Evolutionary conservation across 2,888 invertebrate species (phyloP).

Genomic region (Theretra japonica): DNA sequence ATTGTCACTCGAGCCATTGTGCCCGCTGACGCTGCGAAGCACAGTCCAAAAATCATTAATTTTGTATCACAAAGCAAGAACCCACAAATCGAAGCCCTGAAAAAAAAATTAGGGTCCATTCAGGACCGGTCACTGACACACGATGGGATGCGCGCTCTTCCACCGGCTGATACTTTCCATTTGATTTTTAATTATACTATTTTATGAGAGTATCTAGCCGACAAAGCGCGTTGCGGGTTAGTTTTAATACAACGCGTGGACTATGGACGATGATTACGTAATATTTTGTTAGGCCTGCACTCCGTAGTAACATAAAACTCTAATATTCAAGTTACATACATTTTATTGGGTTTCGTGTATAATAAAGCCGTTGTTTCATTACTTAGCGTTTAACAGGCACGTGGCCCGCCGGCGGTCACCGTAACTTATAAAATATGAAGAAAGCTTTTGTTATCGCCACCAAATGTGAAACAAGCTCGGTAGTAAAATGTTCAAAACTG

Average conservation of each 20-base stretch:
- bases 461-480: slow-evolving; percentile 50
- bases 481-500: slow-evolving; percentile 58
- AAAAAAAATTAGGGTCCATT: slow-evolving; percentile 77
- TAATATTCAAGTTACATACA: slow-evolving; percentile 33
- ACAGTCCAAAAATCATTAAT: slow-evolving; percentile 84
- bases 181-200: slow-evolving; percentile 73
- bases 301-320: slow-evolving; percentile 25
- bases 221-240: slow-evolving; percentile 39
- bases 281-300: slow-evolving; percentile 19
- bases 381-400: slow-evolving; percentile 48
- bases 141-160: slow-evolving; percentile 55
- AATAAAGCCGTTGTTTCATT: slow-evolving; percentile 50
- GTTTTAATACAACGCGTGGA: slow-evolving; percentile 45
- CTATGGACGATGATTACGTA: slow-evolving; percentile 37
- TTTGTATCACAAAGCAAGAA: slow-evolving; percentile 83
- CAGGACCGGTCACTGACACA: slow-evolving; percentile 77
- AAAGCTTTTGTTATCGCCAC: slow-evolving; percentile 63
- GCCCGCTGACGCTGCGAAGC: slow-evolving; percentile 68
- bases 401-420: slow-evolving; percentile 52
- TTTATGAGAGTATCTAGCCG: slow-evolving; percentile 44
- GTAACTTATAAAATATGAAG: slow-evolving; percentile 63
- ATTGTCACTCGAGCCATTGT: slow-evolving; percentile 79
- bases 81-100: slow-evolving; percentile 81
- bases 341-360: slow-evolving; percentile 41
- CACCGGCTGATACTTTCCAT: slow-evolving; percentile 62